phyloP scores from a whole-genome alignment of 1,140 invertebrate species.

The Diachasmimorpha longicaudata region DNA sequence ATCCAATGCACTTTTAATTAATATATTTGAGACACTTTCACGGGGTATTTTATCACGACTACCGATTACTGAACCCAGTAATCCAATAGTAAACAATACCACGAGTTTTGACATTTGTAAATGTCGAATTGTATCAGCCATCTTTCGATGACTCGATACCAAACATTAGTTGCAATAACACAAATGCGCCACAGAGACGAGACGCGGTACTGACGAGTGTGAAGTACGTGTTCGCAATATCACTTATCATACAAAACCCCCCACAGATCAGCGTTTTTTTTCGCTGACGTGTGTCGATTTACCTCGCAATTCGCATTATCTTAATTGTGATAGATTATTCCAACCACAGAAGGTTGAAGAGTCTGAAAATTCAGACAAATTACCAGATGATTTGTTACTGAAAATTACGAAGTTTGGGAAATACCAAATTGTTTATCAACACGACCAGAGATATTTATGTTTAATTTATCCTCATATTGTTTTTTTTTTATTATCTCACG shows the following conservation, averaged over 20 bases:
- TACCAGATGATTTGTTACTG: too few relatives aligned
- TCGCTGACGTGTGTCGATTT: not conserved
- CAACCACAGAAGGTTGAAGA: too few relatives aligned
- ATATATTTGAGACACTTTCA: conserved; percentile 31
- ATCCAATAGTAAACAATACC: not conserved
- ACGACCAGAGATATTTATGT: too few relatives aligned
- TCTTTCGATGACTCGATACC: not conserved
- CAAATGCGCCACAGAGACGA: not conserved
- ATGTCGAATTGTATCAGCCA: not conserved
- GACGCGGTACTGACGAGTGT: not conserved
- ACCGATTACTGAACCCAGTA: not conserved
- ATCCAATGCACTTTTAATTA: conserved; percentile 43
- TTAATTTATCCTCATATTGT: too few relatives aligned
- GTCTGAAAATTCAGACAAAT: too few relatives aligned
- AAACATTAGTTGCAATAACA: not conserved
- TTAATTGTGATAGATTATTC: too few relatives aligned
- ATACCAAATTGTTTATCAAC: too few relatives aligned
- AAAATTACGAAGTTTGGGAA: too few relatives aligned
- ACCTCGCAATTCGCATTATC: not conserved
- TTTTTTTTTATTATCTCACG: too few relatives aligned
- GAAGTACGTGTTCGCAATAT: not conserved
- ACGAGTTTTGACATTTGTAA: not conserved
- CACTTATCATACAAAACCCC: not conserved
- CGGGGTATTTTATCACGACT: conserved; percentile 34
- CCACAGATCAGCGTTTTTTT: not conserved